Evolutionary conservation across 92 coral and sea anemone species (phyloP), one percentile per base, ranked within the genome.

Genomic region (Metridium senile): DNA sequence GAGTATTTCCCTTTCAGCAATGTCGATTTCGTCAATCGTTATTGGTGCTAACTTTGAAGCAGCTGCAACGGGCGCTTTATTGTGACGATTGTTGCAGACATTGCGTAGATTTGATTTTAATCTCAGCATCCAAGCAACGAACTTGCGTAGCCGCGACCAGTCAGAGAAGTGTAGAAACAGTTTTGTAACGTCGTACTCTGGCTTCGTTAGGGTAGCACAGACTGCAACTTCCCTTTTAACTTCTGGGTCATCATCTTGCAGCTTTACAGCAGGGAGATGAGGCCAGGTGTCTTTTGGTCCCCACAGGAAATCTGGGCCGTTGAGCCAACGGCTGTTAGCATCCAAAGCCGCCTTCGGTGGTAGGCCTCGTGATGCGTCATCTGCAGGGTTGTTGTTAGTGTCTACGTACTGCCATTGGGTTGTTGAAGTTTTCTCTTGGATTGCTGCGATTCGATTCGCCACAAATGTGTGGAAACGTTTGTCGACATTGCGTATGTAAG

Each of bases 1-100:
- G 74, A 84, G 34, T 51, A 84, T 32, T 77, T 77, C 83, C 52
- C 58, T 25, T 33, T 84, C 83, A 33, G 83, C 72, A 26, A 21
- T 46, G 52, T 75, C 68, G 78, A 84, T 70, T 52, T 84, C 75
- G 72, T 77, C 74, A 10, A 84, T 74, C 26, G 87, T 79, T 77
- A 79, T 69, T 49, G 85, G 79, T 16, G 23, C 27, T 13, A 72
- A 20, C n/a, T 51, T 43, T 47, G 80, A 9, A 1, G 32, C 21
- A 33, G 54, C 22, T 0, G 51, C 62, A 0, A 74, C 33, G 17
- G 66, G 11, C 33, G 64, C 45, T 22, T 62, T 71, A 51, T 33
- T 25, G 26, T 43, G 71, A 31, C 68, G 75, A 68, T 67, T 74
- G 53, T 56, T 68, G 76, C 71, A 72, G 27, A 26, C 26, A 9